Evolutionary conservation across 2,888 invertebrate species (phyloP).

Genomic region (Nomada ferruginata): DNA sequence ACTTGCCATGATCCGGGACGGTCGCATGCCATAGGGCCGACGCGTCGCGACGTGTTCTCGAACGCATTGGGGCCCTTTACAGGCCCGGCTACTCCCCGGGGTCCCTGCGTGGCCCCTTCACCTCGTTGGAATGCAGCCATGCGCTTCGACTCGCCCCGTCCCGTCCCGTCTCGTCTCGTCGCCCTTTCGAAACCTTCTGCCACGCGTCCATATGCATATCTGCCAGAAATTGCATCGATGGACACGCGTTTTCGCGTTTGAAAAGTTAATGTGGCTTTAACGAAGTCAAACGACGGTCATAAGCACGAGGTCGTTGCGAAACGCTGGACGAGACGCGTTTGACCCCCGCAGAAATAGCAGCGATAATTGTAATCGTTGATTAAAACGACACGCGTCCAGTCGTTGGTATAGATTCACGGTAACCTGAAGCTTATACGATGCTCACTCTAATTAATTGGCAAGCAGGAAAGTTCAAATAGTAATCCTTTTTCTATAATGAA

Average conservation of each 20-base stretch:
- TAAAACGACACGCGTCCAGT: not conserved
- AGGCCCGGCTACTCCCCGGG: conserved; percentile 54
- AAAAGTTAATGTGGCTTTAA: not conserved
- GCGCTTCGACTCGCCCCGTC: conserved; percentile 22
- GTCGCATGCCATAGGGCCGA: conserved; percentile 71
- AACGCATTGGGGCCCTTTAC: conserved; percentile 63
- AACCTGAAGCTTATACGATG: not conserved
- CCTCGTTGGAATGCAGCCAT: conserved; percentile 73
- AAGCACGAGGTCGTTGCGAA: conserved; percentile 5
- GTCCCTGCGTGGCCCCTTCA: conserved; percentile 59
- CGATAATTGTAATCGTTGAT: conserved; percentile 1
- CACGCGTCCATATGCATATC: not conserved
- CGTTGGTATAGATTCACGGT: not conserved
- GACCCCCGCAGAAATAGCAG: not conserved
- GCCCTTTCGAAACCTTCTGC: not conserved
- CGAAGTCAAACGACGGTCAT: too few species aligned
- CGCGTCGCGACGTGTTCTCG: conserved; percentile 74
- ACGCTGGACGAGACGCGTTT: not conserved
- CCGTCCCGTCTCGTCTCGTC: not conserved
- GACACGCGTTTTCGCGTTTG: not conserved
- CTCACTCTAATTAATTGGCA: not conserved
- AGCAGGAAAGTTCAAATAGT: too few species aligned
- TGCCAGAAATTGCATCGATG: not conserved
- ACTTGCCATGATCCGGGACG: conserved; percentile 73
- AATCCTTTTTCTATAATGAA: too few species aligned